A percentile compares a stretch with the other conserved stretches of the same genome.
These are phyloP conservation scores for Peromyscus californicus DNA, from an alignment of 2,113 vertebrate genomes.

Conservation along the genomic window DNA sequence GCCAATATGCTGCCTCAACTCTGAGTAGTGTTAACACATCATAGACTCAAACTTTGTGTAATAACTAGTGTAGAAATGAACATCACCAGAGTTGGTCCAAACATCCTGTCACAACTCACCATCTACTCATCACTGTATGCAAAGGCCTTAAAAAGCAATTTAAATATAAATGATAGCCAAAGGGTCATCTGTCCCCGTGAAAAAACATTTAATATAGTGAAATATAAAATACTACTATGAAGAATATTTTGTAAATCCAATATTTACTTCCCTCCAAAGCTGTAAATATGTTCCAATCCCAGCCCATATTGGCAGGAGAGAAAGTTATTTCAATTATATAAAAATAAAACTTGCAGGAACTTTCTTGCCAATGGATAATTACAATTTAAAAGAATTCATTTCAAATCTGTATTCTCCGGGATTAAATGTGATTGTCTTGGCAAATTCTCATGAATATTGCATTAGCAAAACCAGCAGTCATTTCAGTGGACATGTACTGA, in stretches of 20 bases:
- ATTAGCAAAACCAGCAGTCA: slow-evolving; percentile 74
- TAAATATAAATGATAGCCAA: slow-evolving; percentile 25
- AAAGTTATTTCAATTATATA: slow-evolving; percentile 73
- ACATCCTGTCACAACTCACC: not conserved
- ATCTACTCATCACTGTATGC: not conserved
- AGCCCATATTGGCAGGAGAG: slow-evolving; percentile 16
- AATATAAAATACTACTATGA: slow-evolving; percentile 6
- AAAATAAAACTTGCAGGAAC: slow-evolving; percentile 69
- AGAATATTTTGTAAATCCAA: not conserved
- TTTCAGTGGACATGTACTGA: slow-evolving; percentile 70
- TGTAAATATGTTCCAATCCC: slow-evolving; percentile 10
- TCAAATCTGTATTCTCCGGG: slow-evolving; percentile 73
- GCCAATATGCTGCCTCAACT: not conserved
- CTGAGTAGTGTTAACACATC: not conserved
- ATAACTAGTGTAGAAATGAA: not conserved
- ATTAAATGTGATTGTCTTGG: slow-evolving; percentile 77
- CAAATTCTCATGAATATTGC: slow-evolving; percentile 79
- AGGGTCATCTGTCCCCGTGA: not conserved
- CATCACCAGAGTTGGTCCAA: not conserved
- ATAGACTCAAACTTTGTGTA: not conserved
- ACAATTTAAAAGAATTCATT: slow-evolving; percentile 71
- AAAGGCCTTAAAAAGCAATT: not conserved
- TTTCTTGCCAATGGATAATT: slow-evolving; percentile 74
- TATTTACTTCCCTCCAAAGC: slow-evolving; percentile 26
- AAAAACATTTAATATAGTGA: not conserved